A percentile compares a stretch with the other conserved stretches of the same genome.
These are phyloP conservation scores for Penaeus monodon DNA, from an alignment of 2,888 invertebrate species.

Conservation along the genomic window DNA sequence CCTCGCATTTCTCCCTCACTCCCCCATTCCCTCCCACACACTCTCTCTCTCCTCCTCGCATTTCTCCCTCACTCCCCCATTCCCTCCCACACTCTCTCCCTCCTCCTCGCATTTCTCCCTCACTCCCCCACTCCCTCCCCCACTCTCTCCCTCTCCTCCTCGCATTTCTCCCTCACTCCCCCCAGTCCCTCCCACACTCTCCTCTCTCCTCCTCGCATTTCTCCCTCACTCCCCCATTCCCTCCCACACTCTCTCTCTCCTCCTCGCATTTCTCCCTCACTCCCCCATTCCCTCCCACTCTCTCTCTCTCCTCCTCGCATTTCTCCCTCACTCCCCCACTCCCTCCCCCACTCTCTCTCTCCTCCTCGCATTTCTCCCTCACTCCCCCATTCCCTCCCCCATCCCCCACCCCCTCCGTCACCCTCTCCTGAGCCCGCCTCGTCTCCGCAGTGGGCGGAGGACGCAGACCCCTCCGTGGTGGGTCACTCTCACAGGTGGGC, in stretches of 20 bases:
- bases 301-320: neutral
- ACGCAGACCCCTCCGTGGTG: too few relatives aligned
- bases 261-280: neutral
- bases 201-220: neutral
- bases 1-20: too few relatives aligned
- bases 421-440: neutral
- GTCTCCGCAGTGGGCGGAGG: too few relatives aligned
- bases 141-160: too few relatives aligned
- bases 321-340: neutral
- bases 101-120: rapidly evolving
- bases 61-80: too few relatives aligned
- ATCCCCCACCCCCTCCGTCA: neutral
- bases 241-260: neutral
- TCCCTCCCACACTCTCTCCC: too few relatives aligned
- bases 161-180: too few relatives aligned
- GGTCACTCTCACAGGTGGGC: too few relatives aligned
- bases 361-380: neutral
- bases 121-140: too few relatives aligned
- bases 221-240: neutral
- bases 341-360: neutral
- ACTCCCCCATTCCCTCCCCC: neutral
- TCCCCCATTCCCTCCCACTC: neutral
- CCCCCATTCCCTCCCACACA: too few relatives aligned
- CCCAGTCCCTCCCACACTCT: neutral
- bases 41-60: too few relatives aligned